These are phyloP conservation scores for Vultur gryphus DNA, from an alignment of 2,797 vertebrate species.

Conservation along the genomic window DNA sequence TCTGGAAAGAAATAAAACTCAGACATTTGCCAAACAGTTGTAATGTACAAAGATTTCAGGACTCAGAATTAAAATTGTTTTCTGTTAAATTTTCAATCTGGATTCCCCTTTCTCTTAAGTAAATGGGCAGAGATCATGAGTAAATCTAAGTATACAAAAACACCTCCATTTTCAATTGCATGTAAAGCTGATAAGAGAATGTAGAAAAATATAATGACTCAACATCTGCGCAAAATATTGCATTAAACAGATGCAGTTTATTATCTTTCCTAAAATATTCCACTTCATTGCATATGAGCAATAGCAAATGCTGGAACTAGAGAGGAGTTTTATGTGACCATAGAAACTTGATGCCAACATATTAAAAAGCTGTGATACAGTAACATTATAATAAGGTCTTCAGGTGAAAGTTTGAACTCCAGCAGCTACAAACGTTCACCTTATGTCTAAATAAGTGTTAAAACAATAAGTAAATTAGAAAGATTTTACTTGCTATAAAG, in stretches of 20 bases:
- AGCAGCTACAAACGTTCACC: not conserved
- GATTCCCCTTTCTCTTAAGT: not conserved
- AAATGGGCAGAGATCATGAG: not conserved
- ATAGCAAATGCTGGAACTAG: not conserved
- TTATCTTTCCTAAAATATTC: not conserved
- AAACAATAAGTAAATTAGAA: not conserved
- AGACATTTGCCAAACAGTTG: not conserved
- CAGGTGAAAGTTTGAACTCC: not conserved
- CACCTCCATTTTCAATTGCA: not conserved
- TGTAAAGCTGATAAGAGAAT: not conserved
- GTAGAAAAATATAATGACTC: not conserved
- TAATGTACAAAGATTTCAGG: not conserved
- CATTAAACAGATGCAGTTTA: not conserved
- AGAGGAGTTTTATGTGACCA: not conserved
- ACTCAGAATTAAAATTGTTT: not conserved
- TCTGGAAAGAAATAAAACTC: not conserved
- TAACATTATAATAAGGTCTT: not conserved
- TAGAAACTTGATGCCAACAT: not conserved
- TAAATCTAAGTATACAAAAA: not conserved
- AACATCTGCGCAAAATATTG: not conserved
- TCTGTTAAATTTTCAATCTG: not conserved
- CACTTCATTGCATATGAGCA: not conserved
- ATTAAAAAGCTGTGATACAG: not conserved
- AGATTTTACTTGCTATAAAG: not conserved
- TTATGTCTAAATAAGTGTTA: not conserved